These are phyloP conservation scores for Nebria brevicollis DNA, from an alignment of 2,888 invertebrate genomes.

Conservation along the genomic window DNA sequence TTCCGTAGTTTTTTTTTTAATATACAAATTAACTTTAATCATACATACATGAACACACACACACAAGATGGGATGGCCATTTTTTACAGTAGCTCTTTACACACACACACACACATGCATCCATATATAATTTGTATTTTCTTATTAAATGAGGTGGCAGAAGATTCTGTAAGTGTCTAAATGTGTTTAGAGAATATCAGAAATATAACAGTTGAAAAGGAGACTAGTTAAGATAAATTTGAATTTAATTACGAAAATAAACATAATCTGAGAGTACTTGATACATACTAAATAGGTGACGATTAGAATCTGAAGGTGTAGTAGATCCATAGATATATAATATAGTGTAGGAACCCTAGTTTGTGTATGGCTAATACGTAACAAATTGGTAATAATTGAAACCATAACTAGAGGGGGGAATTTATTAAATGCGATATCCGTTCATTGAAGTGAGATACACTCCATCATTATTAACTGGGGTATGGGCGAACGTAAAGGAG, in stretches of 20 bases:
- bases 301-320: slow-evolving; percentile 1
- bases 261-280: not conserved
- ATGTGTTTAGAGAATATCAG: too few relatives aligned
- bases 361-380: slow-evolving; percentile 33
- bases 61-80: not conserved
- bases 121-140: not conserved
- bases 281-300: not conserved
- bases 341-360: not conserved
- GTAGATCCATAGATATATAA: not conserved
- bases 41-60: not conserved
- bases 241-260: not conserved
- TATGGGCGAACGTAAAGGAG: not conserved
- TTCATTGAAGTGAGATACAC: slow-evolving; percentile 42
- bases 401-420: slow-evolving; percentile 41
- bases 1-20: too few relatives aligned
- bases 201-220: not conserved
- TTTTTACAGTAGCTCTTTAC: too few relatives aligned
- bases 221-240: not conserved
- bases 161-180: too few relatives aligned
- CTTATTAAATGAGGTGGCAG: too few relatives aligned
- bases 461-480: slow-evolving; percentile 37
- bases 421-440: slow-evolving; percentile 45
- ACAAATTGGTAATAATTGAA: slow-evolving; percentile 46
- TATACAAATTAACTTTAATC: too few relatives aligned
- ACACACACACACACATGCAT: not conserved